phyloP scores from a whole-genome alignment of 2,888 invertebrate species.

The Drosophila pseudotakahashii region DNA sequence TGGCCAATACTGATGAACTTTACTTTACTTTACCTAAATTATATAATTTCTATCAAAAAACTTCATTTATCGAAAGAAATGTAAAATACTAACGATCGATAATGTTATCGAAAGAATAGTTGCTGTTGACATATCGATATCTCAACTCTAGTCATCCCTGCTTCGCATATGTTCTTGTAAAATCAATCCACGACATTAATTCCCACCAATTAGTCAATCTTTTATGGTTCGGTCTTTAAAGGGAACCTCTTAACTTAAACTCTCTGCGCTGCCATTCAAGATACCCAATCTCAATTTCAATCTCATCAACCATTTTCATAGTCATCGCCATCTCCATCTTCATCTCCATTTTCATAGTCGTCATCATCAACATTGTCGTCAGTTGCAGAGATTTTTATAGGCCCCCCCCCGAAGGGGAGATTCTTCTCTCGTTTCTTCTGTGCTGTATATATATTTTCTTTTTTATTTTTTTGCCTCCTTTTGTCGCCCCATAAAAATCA shows the following conservation, averaged over 20 bases:
- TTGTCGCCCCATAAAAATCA: slow-evolving; percentile 53
- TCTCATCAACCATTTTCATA: slow-evolving; percentile 42
- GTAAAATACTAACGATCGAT: too few species aligned
- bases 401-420: slow-evolving; percentile 40
- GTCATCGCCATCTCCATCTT: slow-evolving; percentile 41
- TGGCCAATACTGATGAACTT: neutral
- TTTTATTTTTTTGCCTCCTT: slow-evolving; percentile 26
- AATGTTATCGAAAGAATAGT: neutral
- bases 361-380: slow-evolving; percentile 77
- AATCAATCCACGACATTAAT: neutral
- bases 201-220: neutral
- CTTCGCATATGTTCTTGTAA: neutral
- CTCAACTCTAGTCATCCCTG: neutral
- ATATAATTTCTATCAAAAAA: too few species aligned
- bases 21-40: too few species aligned
- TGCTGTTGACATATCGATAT: neutral
- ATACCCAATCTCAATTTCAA: slow-evolving; percentile 30
- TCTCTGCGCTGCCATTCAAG: slow-evolving; percentile 9
- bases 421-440: slow-evolving; percentile 11
- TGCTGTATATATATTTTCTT: neutral
- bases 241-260: slow-evolving; percentile 1
- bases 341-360: slow-evolving; percentile 56
- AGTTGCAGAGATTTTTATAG: slow-evolving; percentile 74
- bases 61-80: too few species aligned
- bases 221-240: slow-evolving; percentile 4